phyloP scores from a whole-genome alignment of 2,888 invertebrate species.

The Diadegma fenestrale region DNA sequence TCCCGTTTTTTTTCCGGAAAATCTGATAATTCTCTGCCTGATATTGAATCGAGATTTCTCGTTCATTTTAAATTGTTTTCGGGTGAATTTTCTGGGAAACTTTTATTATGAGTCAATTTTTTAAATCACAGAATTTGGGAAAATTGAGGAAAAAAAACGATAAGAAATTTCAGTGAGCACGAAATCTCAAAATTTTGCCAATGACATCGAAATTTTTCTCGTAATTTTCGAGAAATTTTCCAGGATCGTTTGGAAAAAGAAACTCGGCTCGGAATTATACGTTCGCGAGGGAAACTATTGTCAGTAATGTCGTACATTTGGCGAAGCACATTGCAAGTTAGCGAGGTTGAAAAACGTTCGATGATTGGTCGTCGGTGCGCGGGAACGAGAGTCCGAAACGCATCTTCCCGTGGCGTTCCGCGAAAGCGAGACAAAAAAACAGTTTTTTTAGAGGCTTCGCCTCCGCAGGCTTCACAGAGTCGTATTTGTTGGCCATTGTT shows the following conservation, averaged over 20 bases:
- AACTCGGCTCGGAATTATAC: background rate
- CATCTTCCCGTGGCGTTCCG: slow-evolving; percentile 27
- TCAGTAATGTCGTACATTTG: background rate
- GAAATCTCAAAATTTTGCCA: background rate
- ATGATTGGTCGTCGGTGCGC: slow-evolving; percentile 41
- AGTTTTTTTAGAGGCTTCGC: slow-evolving; percentile 26
- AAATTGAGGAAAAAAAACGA: no score
- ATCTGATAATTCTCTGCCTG: background rate
- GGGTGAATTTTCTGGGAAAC: background rate
- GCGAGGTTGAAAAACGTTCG: slow-evolving; percentile 43
- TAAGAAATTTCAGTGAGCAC: no score
- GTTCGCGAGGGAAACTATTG: background rate
- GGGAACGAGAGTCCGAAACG: slow-evolving; percentile 19
- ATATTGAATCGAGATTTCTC: background rate
- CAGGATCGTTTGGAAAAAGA: background rate
- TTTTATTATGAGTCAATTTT: no score
- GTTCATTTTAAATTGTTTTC: background rate
- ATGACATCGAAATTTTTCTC: background rate
- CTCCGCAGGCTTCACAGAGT: slow-evolving; percentile 36
- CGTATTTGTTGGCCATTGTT: slow-evolving; percentile 61
- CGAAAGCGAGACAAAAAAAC: slow-evolving; percentile 37
- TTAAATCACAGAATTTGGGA: no score
- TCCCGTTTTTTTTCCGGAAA: slow-evolving; percentile 5
- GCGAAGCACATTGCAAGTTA: slow-evolving; percentile 15
- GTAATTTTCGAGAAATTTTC: background rate